Percentiles rank a stretch among this genome's conserved stretches.
These are phyloP conservation scores for Corythornis leucogaster DNA, from an alignment of 2,797 vertebrate species.

Conservation along the genomic window DNA sequence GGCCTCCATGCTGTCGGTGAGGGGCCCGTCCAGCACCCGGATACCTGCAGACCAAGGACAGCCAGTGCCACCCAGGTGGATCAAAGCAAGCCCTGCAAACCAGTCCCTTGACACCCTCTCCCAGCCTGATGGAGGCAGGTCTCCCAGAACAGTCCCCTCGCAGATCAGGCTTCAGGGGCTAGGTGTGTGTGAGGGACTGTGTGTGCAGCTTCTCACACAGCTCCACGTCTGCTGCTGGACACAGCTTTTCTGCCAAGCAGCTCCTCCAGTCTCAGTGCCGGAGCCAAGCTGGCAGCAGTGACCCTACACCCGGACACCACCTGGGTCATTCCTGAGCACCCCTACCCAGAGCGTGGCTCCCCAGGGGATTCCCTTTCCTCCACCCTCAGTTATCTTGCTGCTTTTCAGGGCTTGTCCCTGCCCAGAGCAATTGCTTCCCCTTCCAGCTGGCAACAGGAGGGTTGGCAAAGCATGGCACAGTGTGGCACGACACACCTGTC, in stretches of 20 bases:
- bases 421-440: no score
- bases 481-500: accelerated
- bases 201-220: background rate
- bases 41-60: conserved; percentile 83
- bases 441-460: no score
- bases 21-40: conserved; percentile 92
- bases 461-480: background rate
- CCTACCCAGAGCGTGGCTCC: no score
- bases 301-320: no score
- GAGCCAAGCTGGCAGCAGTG: background rate
- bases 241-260: background rate
- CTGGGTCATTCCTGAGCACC: no score
- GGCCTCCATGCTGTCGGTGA: conserved; percentile 98
- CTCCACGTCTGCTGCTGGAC: background rate
- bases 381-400: no score
- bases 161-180: background rate
- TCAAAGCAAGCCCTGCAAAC: background rate
- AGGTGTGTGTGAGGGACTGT: accelerated
- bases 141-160: background rate
- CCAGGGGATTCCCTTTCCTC: no score
- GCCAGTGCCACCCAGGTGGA: accelerated
- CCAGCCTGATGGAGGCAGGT: background rate
- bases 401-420: no score
- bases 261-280: background rate
- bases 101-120: background rate